Conservation (phyloP, 2,113 vertebrate species). For the Melanotaenia duboulayi region DNA sequence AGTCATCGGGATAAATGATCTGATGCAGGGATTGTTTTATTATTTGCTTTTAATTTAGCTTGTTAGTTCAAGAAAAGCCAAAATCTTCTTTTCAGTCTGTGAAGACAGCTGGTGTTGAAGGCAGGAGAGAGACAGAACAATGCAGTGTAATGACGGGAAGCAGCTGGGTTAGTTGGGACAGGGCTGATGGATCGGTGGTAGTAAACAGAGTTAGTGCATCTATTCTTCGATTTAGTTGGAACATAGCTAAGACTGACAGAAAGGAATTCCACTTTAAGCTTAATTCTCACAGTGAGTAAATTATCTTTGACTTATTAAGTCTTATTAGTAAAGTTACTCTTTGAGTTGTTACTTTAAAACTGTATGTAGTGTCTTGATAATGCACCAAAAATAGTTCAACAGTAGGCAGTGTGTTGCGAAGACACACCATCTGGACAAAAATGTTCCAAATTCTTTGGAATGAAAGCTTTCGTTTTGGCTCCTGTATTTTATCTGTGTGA, state of each 20-base stretch:
- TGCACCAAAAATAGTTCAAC: too few relatives aligned
- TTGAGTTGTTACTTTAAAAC: too few relatives aligned
- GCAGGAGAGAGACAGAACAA: slow-evolving; percentile 51
- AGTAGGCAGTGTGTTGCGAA: too few relatives aligned
- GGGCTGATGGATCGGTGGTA: neutral
- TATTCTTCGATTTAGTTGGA: slow-evolving; percentile 12
- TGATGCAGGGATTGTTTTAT: slow-evolving; percentile 16
- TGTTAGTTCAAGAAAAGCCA: slow-evolving; percentile 24
- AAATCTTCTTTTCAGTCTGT: slow-evolving; percentile 25
- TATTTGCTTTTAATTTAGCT: slow-evolving; percentile 18
- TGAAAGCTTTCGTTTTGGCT: too few relatives aligned
- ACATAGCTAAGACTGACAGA: neutral
- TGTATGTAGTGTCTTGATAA: too few relatives aligned
- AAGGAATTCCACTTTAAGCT: slow-evolving; percentile 32
- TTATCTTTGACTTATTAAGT: neutral
- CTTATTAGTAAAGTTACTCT: neutral
- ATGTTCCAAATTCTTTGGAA: too few relatives aligned
- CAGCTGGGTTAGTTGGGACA: slow-evolving; percentile 56
- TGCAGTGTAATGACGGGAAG: slow-evolving; percentile 50
- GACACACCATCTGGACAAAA: too few relatives aligned
- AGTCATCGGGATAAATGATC: slow-evolving; percentile 40
- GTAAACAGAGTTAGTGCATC: too few relatives aligned
- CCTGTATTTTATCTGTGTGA: too few relatives aligned
- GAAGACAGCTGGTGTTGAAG: slow-evolving; percentile 35
- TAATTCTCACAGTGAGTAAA: slow-evolving; percentile 49